Conservation (phyloP, 2,888 invertebrate genomes). For the Troides aeacus region DNA sequence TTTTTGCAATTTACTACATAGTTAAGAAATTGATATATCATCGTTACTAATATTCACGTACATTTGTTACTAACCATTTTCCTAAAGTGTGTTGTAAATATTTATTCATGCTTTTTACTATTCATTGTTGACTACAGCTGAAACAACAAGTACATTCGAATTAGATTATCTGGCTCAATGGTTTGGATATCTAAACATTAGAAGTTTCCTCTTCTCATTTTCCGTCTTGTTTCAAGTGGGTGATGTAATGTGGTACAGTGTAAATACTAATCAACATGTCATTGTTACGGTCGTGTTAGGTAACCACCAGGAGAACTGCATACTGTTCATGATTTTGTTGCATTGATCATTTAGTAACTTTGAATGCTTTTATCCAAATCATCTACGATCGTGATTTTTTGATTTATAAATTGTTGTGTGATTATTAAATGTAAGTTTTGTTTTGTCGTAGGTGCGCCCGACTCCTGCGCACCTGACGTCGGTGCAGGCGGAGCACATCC, state of each 20-base stretch:
- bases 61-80: not conserved
- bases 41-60: constrained; percentile 5
- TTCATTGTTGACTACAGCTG: not conserved
- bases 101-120: not conserved
- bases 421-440: constrained; percentile 6
- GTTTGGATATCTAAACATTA: too few relatives aligned
- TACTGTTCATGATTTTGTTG: too few relatives aligned
- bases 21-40: not conserved
- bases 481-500: constrained; percentile 96
- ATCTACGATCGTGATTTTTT: too few relatives aligned
- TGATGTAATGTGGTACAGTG: too few relatives aligned
- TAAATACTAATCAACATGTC: too few relatives aligned
- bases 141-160: not conserved
- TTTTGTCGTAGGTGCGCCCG: constrained; percentile 86
- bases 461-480: constrained; percentile 98
- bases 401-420: not conserved
- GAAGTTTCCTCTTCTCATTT: too few relatives aligned
- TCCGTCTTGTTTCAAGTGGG: too few relatives aligned
- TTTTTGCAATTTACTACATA: constrained; percentile 17
- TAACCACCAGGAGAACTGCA: too few relatives aligned
- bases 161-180: too few relatives aligned
- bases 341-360: too few relatives aligned
- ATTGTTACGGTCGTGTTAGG: too few relatives aligned
- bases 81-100: constrained; percentile 29
- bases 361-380: too few relatives aligned